phyloP scores from a whole-genome alignment of 2,888 invertebrate genomes.

The Vesta saturnalis region DNA sequence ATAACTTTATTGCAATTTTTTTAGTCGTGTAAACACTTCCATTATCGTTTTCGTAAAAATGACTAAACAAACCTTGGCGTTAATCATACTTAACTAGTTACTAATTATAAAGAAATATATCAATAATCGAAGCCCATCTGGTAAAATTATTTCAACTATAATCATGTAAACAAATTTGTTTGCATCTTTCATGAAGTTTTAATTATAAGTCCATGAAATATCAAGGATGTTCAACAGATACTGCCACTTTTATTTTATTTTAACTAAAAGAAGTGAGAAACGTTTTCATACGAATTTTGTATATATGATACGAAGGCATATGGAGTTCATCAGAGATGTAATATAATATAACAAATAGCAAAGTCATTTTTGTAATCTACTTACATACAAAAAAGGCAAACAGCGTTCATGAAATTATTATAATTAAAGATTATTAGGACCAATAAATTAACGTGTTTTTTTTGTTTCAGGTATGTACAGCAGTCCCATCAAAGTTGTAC shows the following conservation, averaged over 20 bases:
- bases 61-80: constrained; percentile 26
- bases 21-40: background rate
- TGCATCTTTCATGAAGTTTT: constrained; percentile 18
- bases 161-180: constrained; percentile 17
- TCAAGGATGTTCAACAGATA: constrained; percentile 16
- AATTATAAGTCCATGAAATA: constrained; percentile 17
- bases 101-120: constrained; percentile 20
- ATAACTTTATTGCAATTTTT: constrained; percentile 3
- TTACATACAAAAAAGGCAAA: no score
- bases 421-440: no score
- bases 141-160: constrained; percentile 16
- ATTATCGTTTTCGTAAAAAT: constrained; percentile 22
- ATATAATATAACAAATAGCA: background rate
- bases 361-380: no score
- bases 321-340: constrained; percentile 6
- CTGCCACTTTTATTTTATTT: constrained; percentile 11
- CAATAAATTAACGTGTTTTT: no score
- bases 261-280: background rate
- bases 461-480: background rate
- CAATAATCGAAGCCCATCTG: constrained; percentile 31
- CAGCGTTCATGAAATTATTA: no score
- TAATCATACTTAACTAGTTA: constrained; percentile 19
- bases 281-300: background rate
- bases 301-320: background rate
- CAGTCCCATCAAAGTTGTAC: background rate